Percentiles rank a stretch among this genome's conserved stretches.
Evolutionary conservation across 2,797 vertebrate genomes (phyloP).

Genomic region (Diceros bicornis): DNA sequence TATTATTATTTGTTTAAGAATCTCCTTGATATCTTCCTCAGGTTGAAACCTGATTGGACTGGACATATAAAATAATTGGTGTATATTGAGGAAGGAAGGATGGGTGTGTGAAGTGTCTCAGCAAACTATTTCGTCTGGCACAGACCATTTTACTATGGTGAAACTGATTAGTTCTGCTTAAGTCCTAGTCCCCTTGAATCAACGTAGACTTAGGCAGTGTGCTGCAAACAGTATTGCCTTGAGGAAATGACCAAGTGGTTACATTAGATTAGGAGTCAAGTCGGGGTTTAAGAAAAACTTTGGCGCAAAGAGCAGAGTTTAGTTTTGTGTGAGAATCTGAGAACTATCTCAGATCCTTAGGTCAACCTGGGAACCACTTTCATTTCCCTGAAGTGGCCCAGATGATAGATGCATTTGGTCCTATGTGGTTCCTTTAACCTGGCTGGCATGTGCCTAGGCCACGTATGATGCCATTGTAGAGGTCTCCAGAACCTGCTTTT

Average conservation of each 20-base stretch:
- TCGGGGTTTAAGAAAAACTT: not conserved
- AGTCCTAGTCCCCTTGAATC: not conserved
- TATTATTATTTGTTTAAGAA: not conserved
- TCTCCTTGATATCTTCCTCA: not conserved
- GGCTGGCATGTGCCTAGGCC: not conserved
- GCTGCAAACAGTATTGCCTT: not conserved
- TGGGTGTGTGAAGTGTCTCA: not conserved
- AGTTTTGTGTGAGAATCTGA: constrained; percentile 22
- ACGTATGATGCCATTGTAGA: not conserved
- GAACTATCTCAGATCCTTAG: not conserved
- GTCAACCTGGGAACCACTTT: not conserved
- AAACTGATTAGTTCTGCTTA: not conserved
- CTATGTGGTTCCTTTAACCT: not conserved
- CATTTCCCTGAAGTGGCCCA: not conserved
- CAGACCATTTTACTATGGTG: not conserved
- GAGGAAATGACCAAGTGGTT: not conserved
- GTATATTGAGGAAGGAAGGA: not conserved
- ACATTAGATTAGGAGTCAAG: not conserved
- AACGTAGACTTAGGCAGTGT: too few species aligned
- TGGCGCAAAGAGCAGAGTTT: not conserved
- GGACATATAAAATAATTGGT: not conserved
- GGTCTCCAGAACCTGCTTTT: not conserved
- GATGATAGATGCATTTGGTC: not conserved
- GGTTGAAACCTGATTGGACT: not conserved
- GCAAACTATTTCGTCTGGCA: not conserved